These are phyloP conservation scores for Drosophila guanche DNA, from an alignment of 1,140 invertebrate genomes.

Conservation along the genomic window DNA sequence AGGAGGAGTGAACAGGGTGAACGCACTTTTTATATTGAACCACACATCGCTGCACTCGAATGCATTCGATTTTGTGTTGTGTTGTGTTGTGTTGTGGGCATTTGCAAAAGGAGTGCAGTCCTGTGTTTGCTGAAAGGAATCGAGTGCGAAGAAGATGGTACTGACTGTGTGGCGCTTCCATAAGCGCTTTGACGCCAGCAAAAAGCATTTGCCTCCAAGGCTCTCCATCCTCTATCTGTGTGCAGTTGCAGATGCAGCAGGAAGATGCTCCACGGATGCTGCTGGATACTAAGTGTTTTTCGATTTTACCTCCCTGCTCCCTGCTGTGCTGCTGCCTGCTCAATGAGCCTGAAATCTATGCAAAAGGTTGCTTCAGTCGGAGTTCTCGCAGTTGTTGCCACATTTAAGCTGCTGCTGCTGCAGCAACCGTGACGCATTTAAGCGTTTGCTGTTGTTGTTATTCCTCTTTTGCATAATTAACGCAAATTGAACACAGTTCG, in stretches of 20 bases:
- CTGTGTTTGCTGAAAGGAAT: conserved; percentile 11
- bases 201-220: conserved; percentile 44
- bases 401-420: conserved; percentile 29
- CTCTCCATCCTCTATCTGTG: not conserved
- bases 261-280: conserved; percentile 4
- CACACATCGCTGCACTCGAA: conserved; percentile 69
- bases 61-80: conserved; percentile 24
- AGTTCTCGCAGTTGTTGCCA: not conserved
- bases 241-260: conserved; percentile 4
- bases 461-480: conserved; percentile 37
- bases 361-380: conserved; percentile 3
- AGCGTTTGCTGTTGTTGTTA: conserved; percentile 17
- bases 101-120: conserved; percentile 29
- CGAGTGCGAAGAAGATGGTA: not conserved
- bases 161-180: conserved; percentile 31
- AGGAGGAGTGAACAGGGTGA: conserved; percentile 17
- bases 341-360: conserved; percentile 63
- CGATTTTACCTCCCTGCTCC: conserved; percentile 27
- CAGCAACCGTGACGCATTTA: conserved; percentile 13
- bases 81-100: conserved; percentile 24
- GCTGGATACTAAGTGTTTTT: conserved; percentile 59
- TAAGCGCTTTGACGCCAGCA: conserved; percentile 63
- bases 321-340: conserved; percentile 5
- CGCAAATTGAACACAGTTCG: conserved; percentile 17
- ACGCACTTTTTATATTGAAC: conserved; percentile 57